Evolutionary conservation across 2,888 invertebrate species (phyloP).

Genomic region (Cenopis cana): DNA sequence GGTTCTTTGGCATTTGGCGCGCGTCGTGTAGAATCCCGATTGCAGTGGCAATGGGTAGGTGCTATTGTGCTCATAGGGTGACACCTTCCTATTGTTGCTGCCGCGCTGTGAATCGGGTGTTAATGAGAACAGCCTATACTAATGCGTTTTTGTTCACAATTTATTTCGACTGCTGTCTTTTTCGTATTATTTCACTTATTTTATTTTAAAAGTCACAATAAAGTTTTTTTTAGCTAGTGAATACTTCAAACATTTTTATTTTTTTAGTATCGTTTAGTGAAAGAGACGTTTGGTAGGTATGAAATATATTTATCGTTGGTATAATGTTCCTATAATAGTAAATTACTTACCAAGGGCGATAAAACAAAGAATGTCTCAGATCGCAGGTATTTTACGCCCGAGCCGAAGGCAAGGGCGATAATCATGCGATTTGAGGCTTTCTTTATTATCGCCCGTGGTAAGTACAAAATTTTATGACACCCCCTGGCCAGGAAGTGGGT

Average conservation of each 20-base stretch:
- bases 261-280: background rate
- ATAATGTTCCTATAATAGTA: too few relatives aligned
- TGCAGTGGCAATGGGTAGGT: conserved; percentile 62
- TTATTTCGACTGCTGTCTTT: background rate
- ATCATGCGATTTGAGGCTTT: too few relatives aligned
- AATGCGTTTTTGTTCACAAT: conserved; percentile 2
- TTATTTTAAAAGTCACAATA: background rate
- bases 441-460: too few relatives aligned
- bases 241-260: background rate
- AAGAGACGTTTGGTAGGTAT: background rate
- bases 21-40: conserved; percentile 71
- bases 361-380: too few relatives aligned
- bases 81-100: conserved; percentile 52
- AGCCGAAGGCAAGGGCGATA: too few relatives aligned
- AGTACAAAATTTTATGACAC: too few relatives aligned
- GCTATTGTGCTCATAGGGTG: conserved; percentile 55
- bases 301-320: background rate
- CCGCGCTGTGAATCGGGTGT: conserved; percentile 45
- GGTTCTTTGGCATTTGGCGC: conserved; percentile 57
- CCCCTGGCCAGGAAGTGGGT: too few relatives aligned
- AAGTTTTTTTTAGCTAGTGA: background rate
- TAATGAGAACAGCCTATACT: conserved; percentile 36
- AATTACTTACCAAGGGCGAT: too few relatives aligned
- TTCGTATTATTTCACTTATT: background rate
- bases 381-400: too few relatives aligned